phyloP scores from a whole-genome alignment of 92 coral and sea anemone genomes.

The Zoanthus solanderi region DNA sequence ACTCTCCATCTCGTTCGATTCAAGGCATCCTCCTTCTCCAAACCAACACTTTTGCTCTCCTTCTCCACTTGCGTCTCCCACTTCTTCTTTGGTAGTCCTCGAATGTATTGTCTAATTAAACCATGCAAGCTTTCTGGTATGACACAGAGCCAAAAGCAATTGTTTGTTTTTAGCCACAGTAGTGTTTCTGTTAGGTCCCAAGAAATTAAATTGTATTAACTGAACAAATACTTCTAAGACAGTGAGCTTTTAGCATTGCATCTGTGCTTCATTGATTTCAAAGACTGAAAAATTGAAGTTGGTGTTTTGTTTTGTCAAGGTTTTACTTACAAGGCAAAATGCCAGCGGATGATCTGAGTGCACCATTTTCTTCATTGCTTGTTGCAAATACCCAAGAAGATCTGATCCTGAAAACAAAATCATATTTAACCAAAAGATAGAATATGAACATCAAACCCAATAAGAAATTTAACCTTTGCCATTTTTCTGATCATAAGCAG shows the following conservation, averaged over 20 bases:
- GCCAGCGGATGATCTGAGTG: conserved; percentile 26
- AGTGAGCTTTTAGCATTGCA: neutral
- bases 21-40: no score
- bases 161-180: no score
- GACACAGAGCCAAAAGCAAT: no score
- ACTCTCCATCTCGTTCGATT: no score
- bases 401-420: conserved; percentile 29
- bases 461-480: neutral
- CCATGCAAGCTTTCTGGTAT: no score
- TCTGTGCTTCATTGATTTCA: neutral
- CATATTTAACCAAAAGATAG: neutral
- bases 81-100: no score
- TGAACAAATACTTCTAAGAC: neutral
- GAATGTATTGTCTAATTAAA: no score
- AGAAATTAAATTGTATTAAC: neutral
- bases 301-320: neutral
- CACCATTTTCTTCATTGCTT: conserved; percentile 46
- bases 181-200: no score
- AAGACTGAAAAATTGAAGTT: no score
- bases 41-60: no score
- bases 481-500: no score
- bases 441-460: neutral
- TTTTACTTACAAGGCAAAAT: conserved; percentile 38
- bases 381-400: conserved; percentile 38
- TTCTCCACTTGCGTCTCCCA: no score